Evolutionary conservation across 2,113 vertebrate genomes (phyloP), one percentile per base, ranked within the genome.

Genomic region (Rhinopomastus cyanomelas): DNA sequence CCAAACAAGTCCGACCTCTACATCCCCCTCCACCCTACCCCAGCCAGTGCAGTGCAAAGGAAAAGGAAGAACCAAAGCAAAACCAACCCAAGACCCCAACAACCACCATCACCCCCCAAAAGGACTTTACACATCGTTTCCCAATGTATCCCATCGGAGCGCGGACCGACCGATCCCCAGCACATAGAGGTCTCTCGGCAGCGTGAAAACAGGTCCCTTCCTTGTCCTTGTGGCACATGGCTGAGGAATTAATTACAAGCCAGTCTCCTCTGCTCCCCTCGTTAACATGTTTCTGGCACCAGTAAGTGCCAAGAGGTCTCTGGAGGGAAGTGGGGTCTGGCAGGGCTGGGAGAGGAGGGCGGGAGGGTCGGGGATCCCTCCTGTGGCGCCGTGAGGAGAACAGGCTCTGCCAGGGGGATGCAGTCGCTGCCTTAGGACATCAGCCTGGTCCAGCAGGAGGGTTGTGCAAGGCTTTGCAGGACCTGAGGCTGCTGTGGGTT

Each of bases 191-290:
- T 92, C 92, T 71, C 87, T 87, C 7, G 2, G 81, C 82, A n/a
- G 81, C 85, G 94, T 94, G 90, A 95, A 96, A 85, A 77, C 48
- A 82, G 85, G 95, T 95, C 94, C 92, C 94, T 90, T 95, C 94
- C 87, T 94, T 94, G 96, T 97, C 96, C 97, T 85, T 5, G 86
- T 93, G 93, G 95, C 93, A 91, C 94, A 64, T 42, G 83, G 95
- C 91, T 81, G 96, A 96, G 95, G 81, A 92, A 97, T 95, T 95
- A 94, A 95, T 96, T 94, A 97, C 96, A 97, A 95, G 92, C 94
- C 64, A 55, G 85, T 87, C 59, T 77, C 56, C 57, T 62, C n/a
- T n/a, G n/a, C n/a, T n/a, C n/a, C n/a, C n/a, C n/a, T n/a, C n/a
- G n/a, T 68, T 19, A 77, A 88, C 90, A 52, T 90, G 69, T 82